These are phyloP conservation scores for Galbula dea DNA, from an alignment of 2,113 vertebrate genomes.

Conservation along the genomic window DNA sequence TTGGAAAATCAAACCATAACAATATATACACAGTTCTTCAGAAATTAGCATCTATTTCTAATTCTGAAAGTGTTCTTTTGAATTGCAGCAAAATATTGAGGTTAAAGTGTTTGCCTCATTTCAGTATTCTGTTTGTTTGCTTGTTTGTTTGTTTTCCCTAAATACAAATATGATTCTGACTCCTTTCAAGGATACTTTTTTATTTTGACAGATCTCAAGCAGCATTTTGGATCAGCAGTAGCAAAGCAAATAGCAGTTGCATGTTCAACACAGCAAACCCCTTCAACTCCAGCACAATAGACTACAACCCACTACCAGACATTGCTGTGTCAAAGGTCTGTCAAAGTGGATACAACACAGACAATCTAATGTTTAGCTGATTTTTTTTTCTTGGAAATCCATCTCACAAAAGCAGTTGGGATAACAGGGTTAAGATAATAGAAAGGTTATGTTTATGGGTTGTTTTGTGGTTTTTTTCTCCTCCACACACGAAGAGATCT, in stretches of 20 bases:
- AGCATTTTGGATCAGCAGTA: background rate
- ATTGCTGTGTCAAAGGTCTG: background rate
- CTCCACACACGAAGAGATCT: background rate
- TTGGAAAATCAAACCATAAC: background rate
- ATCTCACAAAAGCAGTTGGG: background rate
- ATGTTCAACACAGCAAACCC: background rate
- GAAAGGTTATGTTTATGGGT: fast-evolving
- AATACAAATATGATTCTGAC: background rate
- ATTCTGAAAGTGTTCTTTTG: background rate
- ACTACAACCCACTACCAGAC: background rate
- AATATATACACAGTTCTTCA: background rate
- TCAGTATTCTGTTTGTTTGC: fast-evolving
- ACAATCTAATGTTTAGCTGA: background rate
- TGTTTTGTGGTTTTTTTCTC: background rate
- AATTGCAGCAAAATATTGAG: background rate
- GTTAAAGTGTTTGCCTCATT: background rate
- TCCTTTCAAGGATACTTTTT: background rate
- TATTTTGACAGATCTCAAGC: background rate
- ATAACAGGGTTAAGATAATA: background rate
- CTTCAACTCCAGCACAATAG: background rate
- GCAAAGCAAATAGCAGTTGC: background rate
- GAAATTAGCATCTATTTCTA: background rate
- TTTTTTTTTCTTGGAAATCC: background rate
- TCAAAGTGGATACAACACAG: background rate
- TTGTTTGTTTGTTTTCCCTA: background rate